phyloP scores from a whole-genome alignment of 37 sponge, comb jelly and placozoan species.

The Aphrocallistes beatrix region DNA sequence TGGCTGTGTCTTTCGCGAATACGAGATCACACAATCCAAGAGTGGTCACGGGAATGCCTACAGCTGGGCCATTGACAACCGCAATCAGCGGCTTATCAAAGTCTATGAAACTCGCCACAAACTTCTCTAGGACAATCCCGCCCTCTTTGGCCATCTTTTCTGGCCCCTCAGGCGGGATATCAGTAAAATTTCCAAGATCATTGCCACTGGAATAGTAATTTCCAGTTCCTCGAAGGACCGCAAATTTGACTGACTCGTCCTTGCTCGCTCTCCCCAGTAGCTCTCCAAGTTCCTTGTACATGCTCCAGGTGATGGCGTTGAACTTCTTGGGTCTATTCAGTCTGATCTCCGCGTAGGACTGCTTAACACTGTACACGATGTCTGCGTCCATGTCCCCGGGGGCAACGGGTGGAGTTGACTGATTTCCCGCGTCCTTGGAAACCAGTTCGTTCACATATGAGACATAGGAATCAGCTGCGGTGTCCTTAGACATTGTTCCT shows the following conservation, averaged over 20 bases:
- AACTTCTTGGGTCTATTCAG: not conserved
- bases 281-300: constrained; percentile 57
- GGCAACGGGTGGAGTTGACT: not conserved
- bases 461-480: not conserved
- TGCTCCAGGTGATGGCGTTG: constrained; percentile 31
- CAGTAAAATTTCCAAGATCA: constrained; percentile 72
- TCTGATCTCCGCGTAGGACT: not conserved
- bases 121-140: constrained; percentile 36
- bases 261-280: constrained; percentile 43
- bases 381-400: not conserved
- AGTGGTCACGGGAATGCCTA: constrained; percentile 85
- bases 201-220: constrained; percentile 91
- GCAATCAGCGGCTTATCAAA: constrained; percentile 88
- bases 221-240: constrained; percentile 73
- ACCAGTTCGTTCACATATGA: not conserved
- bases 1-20: constrained; percentile 73
- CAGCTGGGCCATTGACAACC: constrained; percentile 94
- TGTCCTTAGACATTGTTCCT: not conserved
- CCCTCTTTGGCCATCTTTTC: constrained; percentile 51
- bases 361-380: not conserved
- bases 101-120: constrained; percentile 78
- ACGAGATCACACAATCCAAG: constrained; percentile 83
- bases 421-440: not conserved
- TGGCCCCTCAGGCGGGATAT: constrained; percentile 61
- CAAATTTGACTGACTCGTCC: constrained; percentile 43